Percentiles rank a stretch among this genome's conserved stretches.
Evolutionary conservation across 2,113 vertebrate genomes (phyloP).

Genomic region (Aviceda subcristata): DNA sequence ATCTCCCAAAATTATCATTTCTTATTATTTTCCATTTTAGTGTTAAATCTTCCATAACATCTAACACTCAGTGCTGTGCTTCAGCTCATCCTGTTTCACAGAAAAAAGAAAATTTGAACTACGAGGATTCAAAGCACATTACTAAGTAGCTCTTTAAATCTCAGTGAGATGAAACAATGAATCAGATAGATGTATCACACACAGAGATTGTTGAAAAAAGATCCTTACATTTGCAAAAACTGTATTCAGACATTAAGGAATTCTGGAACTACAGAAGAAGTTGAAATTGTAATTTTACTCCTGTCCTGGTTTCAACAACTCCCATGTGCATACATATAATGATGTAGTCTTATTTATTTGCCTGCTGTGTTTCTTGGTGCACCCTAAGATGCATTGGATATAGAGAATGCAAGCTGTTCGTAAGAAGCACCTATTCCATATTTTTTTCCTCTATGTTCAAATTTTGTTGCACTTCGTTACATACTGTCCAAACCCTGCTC

Average conservation of each 20-base stretch:
- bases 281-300: background rate
- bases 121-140: background rate
- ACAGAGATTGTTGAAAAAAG: background rate
- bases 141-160: background rate
- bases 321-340: background rate
- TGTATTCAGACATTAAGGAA: background rate
- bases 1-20: background rate
- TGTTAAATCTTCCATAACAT: background rate
- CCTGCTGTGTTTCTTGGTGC: background rate
- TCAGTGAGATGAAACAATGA: background rate
- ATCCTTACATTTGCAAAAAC: background rate
- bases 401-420: background rate
- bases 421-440: background rate
- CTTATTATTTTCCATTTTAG: background rate
- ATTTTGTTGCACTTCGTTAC: background rate
- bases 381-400: background rate
- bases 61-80: background rate
- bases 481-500: background rate
- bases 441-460: background rate
- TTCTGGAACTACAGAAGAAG: background rate
- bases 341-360: background rate
- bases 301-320: too few species aligned
- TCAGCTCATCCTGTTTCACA: background rate
- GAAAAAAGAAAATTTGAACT: background rate
- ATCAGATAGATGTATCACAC: background rate